Evolutionary conservation across 2,113 vertebrate genomes (phyloP), one percentile per base, ranked within the genome.

Genomic region (Tricholaema leucomelas): DNA sequence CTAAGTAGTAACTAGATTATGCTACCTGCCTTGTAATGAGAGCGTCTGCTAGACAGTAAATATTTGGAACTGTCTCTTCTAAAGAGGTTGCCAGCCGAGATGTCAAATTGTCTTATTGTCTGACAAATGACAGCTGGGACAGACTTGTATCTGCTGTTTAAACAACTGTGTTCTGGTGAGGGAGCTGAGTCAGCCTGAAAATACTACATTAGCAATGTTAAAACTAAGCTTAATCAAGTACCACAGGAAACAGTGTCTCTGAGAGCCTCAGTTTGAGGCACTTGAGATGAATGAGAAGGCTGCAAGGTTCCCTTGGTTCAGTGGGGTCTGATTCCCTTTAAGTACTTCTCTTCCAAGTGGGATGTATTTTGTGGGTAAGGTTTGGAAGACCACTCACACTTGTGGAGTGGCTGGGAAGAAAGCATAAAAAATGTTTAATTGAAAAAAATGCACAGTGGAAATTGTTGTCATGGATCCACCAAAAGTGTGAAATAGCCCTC

Each of bases 21-120:
- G 12, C 64, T 96, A 95, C 96, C 93, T 95, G 93, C 20, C 9
- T 85, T 87, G 79, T 93, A 94, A 85, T 71, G 82, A 65, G 87
- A 95, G 75, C 85, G 93, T 90, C 76, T 93, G 74, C 85, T 95
- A 95, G 92, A 95, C 87, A 86, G 90, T 95, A 95, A 97, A 95
- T 96, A 95, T 92, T 95, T 96, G 90, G 88, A 89, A 74, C 80
- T 91, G 77, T 90, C 92, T 94, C 56, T 88, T 95, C 64, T 90
- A 60, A 92, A 90, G 89, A 88, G 79, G 59, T 92, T 93, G 81
- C 92, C 91, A 95, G 80, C 93, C 90, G 92, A 93, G 88, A 92
- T 92, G 87, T 94, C 93, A 90, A 93, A 70, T 83, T 88, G 77
- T 89, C 81, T 86, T 95, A 86, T 73, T 93, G 92, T 94, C 76